These are phyloP conservation scores for Leptobrachium leishanense DNA, from an alignment of 2,113 vertebrate species.

Conservation along the genomic window DNA sequence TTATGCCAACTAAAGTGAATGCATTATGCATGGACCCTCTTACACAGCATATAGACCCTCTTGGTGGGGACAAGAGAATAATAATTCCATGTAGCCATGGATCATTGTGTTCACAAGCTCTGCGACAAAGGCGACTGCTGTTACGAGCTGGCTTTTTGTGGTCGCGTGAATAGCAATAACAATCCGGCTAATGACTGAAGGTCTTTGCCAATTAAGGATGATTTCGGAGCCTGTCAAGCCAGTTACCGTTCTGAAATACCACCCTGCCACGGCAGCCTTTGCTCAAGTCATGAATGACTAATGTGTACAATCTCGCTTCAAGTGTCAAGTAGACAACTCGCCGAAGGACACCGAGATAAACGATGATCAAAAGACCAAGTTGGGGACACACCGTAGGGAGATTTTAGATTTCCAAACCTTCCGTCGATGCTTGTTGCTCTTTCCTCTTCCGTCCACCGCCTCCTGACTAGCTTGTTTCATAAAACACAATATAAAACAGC, in stretches of 20 bases:
- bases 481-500: not conserved
- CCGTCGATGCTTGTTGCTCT: not conserved
- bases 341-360: not conserved
- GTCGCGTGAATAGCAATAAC: not conserved
- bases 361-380: not conserved
- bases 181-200: not conserved
- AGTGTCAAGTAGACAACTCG: not conserved
- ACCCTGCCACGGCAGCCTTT: not conserved
- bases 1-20: no score
- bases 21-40: no score
- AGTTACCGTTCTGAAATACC: slow-evolving; percentile 1
- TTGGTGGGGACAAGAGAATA: no score
- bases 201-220: slow-evolving; percentile 28
- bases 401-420: not conserved
- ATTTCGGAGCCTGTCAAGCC: slow-evolving; percentile 10
- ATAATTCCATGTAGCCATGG: not conserved
- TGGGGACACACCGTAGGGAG: not conserved
- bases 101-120: not conserved
- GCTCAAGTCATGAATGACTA: slow-evolving; percentile 5
- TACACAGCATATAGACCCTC: no score
- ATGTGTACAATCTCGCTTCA: not conserved
- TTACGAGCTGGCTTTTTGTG: not conserved
- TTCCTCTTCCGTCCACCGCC: not conserved
- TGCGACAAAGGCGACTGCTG: not conserved
- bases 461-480: not conserved